Percentiles rank a stretch among this genome's conserved stretches.
phyloP scores from a whole-genome alignment of 2,113 vertebrate genomes.

The Phoxinus phoxinus region DNA sequence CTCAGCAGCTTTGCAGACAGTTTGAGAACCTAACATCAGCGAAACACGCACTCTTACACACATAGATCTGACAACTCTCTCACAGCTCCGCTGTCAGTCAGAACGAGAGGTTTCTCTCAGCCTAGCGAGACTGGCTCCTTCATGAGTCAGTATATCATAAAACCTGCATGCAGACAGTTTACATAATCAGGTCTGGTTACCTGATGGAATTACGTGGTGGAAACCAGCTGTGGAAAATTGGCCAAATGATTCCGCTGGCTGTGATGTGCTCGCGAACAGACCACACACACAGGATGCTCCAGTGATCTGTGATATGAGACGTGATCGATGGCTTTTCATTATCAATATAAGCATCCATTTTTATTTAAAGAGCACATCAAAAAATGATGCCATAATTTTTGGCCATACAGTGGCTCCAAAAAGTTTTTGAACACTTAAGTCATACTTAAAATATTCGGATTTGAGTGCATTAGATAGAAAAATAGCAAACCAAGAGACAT shows the following conservation, averaged over 20 bases:
- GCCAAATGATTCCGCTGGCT: constrained; percentile 4
- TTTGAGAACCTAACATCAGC: constrained; percentile 35
- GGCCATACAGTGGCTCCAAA: not conserved
- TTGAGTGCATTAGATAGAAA: no score
- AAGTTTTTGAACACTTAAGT: not conserved
- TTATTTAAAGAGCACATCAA: not conserved
- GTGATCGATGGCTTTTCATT: not conserved
- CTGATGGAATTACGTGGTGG: constrained; percentile 47
- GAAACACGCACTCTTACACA: constrained; percentile 33
- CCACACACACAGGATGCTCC: not conserved
- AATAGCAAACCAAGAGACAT: not conserved
- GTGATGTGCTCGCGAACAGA: constrained; percentile 27
- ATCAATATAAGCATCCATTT: not conserved
- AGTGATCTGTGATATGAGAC: not conserved
- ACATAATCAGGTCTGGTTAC: constrained; percentile 34
- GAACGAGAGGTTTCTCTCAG: not conserved
- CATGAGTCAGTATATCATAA: constrained; percentile 3
- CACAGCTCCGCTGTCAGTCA: not conserved
- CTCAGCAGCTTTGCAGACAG: not conserved
- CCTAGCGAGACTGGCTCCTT: not conserved
- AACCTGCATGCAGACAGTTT: constrained; percentile 42
- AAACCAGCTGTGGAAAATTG: constrained; percentile 40
- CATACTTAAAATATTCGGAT: not conserved
- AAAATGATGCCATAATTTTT: not conserved
- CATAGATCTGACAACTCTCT: constrained; percentile 25